These are phyloP conservation scores for Caenorhabditis latens DNA, from an alignment of 1,140 invertebrate genomes.

Conservation along the genomic window DNA sequence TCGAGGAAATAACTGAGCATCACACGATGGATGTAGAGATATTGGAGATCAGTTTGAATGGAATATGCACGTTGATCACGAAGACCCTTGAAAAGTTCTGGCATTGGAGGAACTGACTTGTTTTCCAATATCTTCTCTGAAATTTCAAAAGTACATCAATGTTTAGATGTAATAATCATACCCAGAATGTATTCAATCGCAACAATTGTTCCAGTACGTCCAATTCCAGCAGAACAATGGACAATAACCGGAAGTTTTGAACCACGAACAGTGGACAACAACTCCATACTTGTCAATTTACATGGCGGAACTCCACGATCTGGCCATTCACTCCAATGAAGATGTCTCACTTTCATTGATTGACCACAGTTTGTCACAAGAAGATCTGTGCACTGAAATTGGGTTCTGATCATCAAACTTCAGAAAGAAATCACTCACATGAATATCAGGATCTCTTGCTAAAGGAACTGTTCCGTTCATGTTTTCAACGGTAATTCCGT, in stretches of 20 bases:
- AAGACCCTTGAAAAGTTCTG: constrained; percentile 57
- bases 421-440: not conserved
- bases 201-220: constrained; percentile 85
- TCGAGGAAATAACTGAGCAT: constrained; percentile 55
- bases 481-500: not conserved
- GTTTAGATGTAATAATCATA: not conserved
- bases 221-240: constrained; percentile 95
- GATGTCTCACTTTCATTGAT: constrained; percentile 15
- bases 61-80: constrained; percentile 60
- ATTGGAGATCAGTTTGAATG: constrained; percentile 62
- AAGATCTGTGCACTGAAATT: constrained; percentile 12
- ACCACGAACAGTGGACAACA: not conserved
- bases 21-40: constrained; percentile 60
- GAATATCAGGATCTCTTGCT: constrained; percentile 17
- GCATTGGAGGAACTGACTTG: constrained; percentile 32
- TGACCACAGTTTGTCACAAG: not conserved
- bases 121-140: constrained; percentile 28
- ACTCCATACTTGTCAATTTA: constrained; percentile 14
- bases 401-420: not conserved
- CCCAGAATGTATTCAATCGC: constrained; percentile 34
- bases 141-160: not conserved
- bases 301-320: constrained; percentile 56
- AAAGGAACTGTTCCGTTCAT: not conserved
- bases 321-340: constrained; percentile 57
- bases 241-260: constrained; percentile 90